Conservation (phyloP, 1,140 invertebrate species). For the Tribolium castaneum region DNA sequence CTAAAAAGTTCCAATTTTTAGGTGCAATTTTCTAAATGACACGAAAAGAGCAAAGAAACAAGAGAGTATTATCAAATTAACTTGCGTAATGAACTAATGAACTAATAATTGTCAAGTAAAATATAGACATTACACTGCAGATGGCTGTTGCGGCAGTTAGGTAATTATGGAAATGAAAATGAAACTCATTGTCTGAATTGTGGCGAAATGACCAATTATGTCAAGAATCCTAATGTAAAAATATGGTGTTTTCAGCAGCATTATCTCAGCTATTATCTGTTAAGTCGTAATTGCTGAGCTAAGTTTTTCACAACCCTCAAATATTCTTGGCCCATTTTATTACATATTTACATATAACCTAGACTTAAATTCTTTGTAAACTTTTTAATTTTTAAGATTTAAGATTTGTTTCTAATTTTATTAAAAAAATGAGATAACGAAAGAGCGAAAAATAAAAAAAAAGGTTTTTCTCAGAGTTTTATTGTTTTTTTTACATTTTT, state of each 20-base stretch:
- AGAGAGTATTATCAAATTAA: background rate
- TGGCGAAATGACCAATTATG: background rate
- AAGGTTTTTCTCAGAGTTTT: background rate
- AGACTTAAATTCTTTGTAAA: too few species aligned
- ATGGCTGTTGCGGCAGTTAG: slow-evolving; percentile 20
- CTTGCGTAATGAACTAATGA: slow-evolving; percentile 7
- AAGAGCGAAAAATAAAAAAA: background rate
- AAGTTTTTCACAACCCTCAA: too few species aligned
- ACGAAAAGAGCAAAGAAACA: background rate
- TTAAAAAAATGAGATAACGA: too few species aligned
- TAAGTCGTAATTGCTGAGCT: too few species aligned
- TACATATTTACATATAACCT: too few species aligned
- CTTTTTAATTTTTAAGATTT: too few species aligned
- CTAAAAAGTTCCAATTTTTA: background rate
- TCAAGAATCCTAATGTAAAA: too few species aligned
- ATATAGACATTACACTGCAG: slow-evolving; percentile 12
- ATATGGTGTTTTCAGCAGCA: background rate
- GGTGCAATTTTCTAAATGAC: background rate
- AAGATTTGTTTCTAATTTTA: too few species aligned
- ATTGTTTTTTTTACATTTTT: background rate
- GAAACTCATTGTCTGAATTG: slow-evolving; percentile 9
- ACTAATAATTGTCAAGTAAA: slow-evolving; percentile 18
- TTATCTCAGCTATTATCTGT: background rate
- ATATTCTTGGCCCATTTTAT: too few species aligned
- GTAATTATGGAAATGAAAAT: slow-evolving; percentile 33